Evolutionary conservation across 1,140 invertebrate species (phyloP).

Genomic region (Papilio xuthus): DNA sequence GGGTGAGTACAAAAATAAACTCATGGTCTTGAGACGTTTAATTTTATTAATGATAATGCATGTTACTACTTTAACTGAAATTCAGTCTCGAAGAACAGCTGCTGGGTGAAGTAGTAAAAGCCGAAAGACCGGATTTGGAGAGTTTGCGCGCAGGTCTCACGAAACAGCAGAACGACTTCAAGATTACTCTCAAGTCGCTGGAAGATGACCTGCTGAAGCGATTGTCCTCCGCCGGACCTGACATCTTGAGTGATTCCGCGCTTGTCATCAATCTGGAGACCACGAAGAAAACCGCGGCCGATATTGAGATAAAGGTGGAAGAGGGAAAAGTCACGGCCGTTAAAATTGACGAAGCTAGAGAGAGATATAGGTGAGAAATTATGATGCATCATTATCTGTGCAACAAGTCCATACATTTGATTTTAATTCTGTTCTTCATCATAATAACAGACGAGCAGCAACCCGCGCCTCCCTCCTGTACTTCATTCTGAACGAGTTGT

Average conservation of each 20-base stretch:
- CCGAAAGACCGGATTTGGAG: slow-evolving; percentile 96
- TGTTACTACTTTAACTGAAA: neutral
- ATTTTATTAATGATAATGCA: neutral
- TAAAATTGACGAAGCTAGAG: slow-evolving; percentile 95
- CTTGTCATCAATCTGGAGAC: slow-evolving; percentile 96
- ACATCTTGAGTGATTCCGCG: slow-evolving; percentile 94
- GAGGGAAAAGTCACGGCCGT: slow-evolving; percentile 93
- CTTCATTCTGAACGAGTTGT: slow-evolving; percentile 96
- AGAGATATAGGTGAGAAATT: slow-evolving; percentile 85
- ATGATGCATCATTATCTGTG: neutral
- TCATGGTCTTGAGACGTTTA: too few species aligned
- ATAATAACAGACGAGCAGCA: slow-evolving; percentile 86
- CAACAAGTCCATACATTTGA: too few species aligned
- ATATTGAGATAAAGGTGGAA: slow-evolving; percentile 92
- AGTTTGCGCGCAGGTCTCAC: slow-evolving; percentile 88
- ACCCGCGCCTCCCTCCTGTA: slow-evolving; percentile 94
- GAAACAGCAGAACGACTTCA: slow-evolving; percentile 96
- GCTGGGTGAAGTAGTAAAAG: slow-evolving; percentile 95
- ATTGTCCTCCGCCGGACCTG: slow-evolving; percentile 93
- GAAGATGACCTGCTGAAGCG: slow-evolving; percentile 94
- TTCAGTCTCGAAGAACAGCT: slow-evolving; percentile 90
- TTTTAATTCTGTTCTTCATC: slow-evolving; percentile 37
- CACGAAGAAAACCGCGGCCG: slow-evolving; percentile 95
- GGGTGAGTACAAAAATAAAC: slow-evolving; percentile 62
- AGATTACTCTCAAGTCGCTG: slow-evolving; percentile 94